phyloP scores from a whole-genome alignment of 2,113 vertebrate genomes.

The Tiliqua scincoides region DNA sequence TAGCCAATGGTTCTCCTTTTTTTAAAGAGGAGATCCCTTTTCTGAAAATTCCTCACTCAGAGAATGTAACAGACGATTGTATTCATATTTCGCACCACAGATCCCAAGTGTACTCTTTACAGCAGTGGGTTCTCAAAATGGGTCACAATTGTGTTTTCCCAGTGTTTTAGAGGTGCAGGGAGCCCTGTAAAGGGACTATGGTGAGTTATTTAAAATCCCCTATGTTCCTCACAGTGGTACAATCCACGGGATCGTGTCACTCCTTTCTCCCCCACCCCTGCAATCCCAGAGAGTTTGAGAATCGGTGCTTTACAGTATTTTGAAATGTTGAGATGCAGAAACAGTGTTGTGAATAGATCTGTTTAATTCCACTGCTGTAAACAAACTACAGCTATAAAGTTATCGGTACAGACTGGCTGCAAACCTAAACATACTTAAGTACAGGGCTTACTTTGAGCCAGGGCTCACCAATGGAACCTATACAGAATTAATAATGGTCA shows the following conservation, averaged over 20 bases:
- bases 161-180: too few species aligned
- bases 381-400: background rate
- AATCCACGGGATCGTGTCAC: too few species aligned
- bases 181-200: too few species aligned
- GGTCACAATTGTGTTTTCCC: too few species aligned
- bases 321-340: background rate
- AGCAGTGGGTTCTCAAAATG: too few species aligned
- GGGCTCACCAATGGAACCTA: background rate
- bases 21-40: background rate
- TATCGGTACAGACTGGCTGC: background rate
- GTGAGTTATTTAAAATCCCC: too few species aligned
- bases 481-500: background rate
- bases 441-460: background rate
- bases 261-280: too few species aligned
- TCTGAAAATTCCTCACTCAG: background rate
- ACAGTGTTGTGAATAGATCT: background rate
- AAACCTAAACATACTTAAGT: background rate
- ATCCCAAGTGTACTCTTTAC: background rate
- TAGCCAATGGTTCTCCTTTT: background rate
- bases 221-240: too few species aligned
- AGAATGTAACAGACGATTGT: background rate
- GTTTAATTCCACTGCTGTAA: background rate
- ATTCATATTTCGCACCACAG: background rate
- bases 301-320: too few species aligned
- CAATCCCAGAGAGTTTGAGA: too few species aligned